These are phyloP conservation scores for Biston betularia DNA, from an alignment of 2,888 invertebrate genomes.

Conservation along the genomic window DNA sequence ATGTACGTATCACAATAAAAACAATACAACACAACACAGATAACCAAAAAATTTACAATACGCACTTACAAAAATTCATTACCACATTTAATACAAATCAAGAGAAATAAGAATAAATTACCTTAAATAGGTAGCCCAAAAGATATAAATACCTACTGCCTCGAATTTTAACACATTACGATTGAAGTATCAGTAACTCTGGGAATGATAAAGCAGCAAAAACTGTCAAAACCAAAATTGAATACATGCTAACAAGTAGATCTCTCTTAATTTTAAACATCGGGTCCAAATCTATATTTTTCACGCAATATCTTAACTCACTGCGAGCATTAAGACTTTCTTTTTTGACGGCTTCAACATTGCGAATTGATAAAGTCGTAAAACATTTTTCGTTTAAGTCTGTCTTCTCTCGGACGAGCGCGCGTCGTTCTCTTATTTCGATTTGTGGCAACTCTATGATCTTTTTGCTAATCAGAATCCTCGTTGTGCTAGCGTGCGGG, in stretches of 20 bases:
- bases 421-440: conserved; percentile 27
- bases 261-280: conserved; percentile 74
- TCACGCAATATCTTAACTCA: conserved; percentile 37
- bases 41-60: conserved; percentile 1
- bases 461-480: conserved; percentile 19
- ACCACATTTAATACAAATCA: neutral
- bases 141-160: neutral
- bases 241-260: conserved; percentile 76
- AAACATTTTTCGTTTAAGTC: conserved; percentile 35
- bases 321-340: conserved; percentile 30
- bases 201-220: conserved; percentile 78
- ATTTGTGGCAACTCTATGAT: conserved; percentile 49
- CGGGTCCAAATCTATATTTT: conserved; percentile 56
- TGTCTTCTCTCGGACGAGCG: conserved; percentile 33
- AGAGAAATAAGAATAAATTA: neutral
- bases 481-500: conserved; percentile 45
- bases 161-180: neutral
- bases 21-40: neutral
- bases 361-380: conserved; percentile 24
- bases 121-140: neutral
- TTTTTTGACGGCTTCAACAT: conserved; percentile 34
- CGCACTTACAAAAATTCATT: neutral
- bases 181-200: conserved; percentile 42
- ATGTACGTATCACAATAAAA: neutral
- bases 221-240: conserved; percentile 74